These are phyloP conservation scores for Cyclopterus lumpus DNA, from an alignment of 2,797 vertebrate genomes.

Conservation along the genomic window DNA sequence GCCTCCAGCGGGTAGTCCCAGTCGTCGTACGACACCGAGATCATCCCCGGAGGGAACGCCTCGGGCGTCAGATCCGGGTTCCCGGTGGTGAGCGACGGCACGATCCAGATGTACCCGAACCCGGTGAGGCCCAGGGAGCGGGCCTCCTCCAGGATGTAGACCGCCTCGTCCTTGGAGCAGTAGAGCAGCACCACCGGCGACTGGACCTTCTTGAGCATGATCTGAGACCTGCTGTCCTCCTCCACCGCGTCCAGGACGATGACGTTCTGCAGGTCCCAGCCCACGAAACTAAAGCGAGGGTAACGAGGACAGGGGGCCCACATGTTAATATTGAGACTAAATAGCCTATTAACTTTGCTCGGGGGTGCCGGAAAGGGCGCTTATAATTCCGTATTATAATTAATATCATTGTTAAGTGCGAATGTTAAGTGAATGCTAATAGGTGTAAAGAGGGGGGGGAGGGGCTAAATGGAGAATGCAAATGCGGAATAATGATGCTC, in stretches of 20 bases:
- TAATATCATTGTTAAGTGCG: constrained; percentile 62
- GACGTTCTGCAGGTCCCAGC: constrained; percentile 96
- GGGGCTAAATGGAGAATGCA: constrained; percentile 54
- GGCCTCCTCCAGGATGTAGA: constrained; percentile 93
- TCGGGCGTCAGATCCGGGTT: constrained; percentile 93
- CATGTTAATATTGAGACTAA: constrained; percentile 62
- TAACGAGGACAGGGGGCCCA: constrained; percentile 47
- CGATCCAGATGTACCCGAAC: constrained; percentile 98
- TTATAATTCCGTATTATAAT: constrained; percentile 62
- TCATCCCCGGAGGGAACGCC: constrained; percentile 94
- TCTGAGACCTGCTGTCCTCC: constrained; percentile 91
- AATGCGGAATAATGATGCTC: constrained; percentile 51
- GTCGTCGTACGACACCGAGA: constrained; percentile 96
- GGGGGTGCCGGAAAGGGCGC: constrained; percentile 60
- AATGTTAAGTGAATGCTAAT: constrained; percentile 61
- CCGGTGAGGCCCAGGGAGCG: constrained; percentile 95
- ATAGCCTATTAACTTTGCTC: constrained; percentile 61
- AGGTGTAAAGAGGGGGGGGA: constrained; percentile 45
- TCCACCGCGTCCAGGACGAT: constrained; percentile 92
- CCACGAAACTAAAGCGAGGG: constrained; percentile 87
- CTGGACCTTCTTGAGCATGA: constrained; percentile 97
- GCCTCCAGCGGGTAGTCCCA: constrained; percentile 97
- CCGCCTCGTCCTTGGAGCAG: constrained; percentile 95
- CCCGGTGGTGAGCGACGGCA: constrained; percentile 93
- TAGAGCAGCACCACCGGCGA: constrained; percentile 95